These are phyloP conservation scores for Nasonia giraulti DNA, from an alignment of 1,140 invertebrate genomes.

Conservation along the genomic window DNA sequence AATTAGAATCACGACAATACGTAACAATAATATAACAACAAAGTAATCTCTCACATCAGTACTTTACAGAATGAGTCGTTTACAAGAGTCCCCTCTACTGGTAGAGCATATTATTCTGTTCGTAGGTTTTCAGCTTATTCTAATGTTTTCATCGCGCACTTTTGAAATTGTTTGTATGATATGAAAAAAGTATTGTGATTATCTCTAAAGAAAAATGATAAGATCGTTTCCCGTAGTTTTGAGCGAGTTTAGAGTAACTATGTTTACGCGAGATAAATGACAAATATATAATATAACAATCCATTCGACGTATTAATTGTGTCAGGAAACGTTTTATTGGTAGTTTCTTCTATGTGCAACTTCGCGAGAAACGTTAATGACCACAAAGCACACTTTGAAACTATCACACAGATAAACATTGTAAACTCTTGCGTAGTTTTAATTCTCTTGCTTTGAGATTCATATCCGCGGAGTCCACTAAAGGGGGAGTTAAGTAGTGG, in stretches of 20 bases:
- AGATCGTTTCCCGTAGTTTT: too few relatives aligned
- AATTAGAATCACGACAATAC: constrained; percentile 7
- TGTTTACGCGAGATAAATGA: background rate
- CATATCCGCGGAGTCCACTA: background rate
- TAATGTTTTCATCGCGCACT: background rate
- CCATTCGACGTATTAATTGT: background rate
- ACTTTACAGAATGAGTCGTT: background rate
- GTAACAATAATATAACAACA: background rate
- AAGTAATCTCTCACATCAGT: background rate
- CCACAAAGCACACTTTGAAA: background rate
- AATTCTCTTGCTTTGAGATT: background rate
- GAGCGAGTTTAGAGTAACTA: too few relatives aligned
- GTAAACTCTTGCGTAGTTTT: too few relatives aligned
- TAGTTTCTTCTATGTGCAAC: background rate
- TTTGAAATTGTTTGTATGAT: background rate
- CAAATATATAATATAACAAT: background rate
- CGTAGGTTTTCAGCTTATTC: background rate
- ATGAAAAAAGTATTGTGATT: too few relatives aligned
- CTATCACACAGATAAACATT: background rate
- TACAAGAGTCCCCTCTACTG: too few relatives aligned
- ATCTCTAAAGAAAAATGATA: too few relatives aligned
- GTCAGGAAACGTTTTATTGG: background rate
- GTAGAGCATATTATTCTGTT: too few relatives aligned
- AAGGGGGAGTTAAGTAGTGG: constrained; percentile 28
- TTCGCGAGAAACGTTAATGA: background rate